Evolutionary conservation across 2,113 vertebrate genomes (phyloP).

Genomic region (Willisornis vidua): DNA sequence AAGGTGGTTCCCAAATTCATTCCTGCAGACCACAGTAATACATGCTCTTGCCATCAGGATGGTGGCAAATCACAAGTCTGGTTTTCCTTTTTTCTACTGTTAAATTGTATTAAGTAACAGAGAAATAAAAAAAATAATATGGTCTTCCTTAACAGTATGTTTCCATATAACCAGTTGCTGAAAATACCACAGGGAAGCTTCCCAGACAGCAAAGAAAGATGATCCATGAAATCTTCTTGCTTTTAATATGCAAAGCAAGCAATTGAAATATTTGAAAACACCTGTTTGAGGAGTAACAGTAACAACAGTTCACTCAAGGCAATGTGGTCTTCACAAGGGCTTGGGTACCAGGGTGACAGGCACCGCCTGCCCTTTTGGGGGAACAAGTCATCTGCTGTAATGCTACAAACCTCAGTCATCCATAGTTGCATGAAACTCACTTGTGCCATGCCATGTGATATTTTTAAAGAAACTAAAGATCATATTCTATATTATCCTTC

Average conservation of each 20-base stretch:
- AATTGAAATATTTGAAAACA: neutral
- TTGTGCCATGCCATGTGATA: neutral
- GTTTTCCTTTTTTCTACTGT: neutral
- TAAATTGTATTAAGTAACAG: neutral
- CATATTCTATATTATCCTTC: neutral
- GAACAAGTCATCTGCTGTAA: neutral
- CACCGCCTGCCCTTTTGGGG: neutral
- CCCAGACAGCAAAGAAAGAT: neutral
- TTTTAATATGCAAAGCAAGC: neutral
- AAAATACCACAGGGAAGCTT: neutral
- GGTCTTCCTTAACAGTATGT: neutral
- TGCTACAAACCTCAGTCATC: fast-evolving
- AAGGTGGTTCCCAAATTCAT: neutral
- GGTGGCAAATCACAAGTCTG: neutral
- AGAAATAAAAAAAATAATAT: neutral
- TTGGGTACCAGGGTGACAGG: neutral
- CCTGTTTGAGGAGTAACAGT: neutral
- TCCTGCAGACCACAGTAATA: neutral
- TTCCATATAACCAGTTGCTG: neutral
- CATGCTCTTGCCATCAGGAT: neutral
- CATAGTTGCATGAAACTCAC: neutral
- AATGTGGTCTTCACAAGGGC: neutral
- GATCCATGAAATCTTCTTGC: neutral
- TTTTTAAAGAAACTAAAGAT: neutral
- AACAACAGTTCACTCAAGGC: neutral